Conservation (phyloP, 2,113 vertebrate genomes). For the Brienomyrus brachyistius region DNA sequence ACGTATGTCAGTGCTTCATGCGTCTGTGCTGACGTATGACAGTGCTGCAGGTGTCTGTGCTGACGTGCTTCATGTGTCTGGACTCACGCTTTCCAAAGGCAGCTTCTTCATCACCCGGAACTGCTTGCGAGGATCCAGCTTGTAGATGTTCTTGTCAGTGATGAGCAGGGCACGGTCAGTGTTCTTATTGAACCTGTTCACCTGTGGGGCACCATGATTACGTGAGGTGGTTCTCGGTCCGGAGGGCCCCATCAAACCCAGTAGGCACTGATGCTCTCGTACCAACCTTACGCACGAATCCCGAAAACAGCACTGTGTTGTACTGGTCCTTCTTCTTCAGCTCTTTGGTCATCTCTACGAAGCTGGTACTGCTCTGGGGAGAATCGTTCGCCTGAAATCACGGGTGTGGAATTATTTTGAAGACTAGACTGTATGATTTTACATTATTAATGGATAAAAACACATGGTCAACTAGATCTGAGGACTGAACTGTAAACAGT, state of each 20-base stretch:
- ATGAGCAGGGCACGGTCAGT: slow-evolving; percentile 76
- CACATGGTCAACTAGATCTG: neutral
- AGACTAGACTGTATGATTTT: neutral
- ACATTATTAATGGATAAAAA: neutral
- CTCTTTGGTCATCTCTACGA: slow-evolving; percentile 57
- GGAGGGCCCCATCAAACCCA: neutral
- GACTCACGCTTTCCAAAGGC: slow-evolving; percentile 67
- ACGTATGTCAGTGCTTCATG: neutral
- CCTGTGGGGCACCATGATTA: slow-evolving; percentile 49
- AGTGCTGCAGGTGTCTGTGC: neutral
- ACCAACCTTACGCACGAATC: slow-evolving; percentile 78
- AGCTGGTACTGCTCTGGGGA: slow-evolving; percentile 59
- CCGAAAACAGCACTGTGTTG: slow-evolving; percentile 71
- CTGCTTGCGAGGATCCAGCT: slow-evolving; percentile 73
- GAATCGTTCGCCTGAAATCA: slow-evolving; percentile 66
- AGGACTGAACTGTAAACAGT: neutral
- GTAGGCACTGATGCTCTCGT: neutral
- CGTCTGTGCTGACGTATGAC: neutral
- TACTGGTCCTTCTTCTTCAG: slow-evolving; percentile 71
- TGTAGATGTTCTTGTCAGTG: slow-evolving; percentile 81
- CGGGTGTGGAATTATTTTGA: neutral
- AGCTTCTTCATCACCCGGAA: slow-evolving; percentile 73
- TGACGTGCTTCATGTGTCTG: neutral
- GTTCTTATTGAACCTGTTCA: slow-evolving; percentile 79
- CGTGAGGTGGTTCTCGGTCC: neutral